Percentiles rank a stretch among this genome's conserved stretches.
These are phyloP conservation scores for Epinephelus malabaricus DNA, from an alignment of 2,797 vertebrate species.

Conservation along the genomic window DNA sequence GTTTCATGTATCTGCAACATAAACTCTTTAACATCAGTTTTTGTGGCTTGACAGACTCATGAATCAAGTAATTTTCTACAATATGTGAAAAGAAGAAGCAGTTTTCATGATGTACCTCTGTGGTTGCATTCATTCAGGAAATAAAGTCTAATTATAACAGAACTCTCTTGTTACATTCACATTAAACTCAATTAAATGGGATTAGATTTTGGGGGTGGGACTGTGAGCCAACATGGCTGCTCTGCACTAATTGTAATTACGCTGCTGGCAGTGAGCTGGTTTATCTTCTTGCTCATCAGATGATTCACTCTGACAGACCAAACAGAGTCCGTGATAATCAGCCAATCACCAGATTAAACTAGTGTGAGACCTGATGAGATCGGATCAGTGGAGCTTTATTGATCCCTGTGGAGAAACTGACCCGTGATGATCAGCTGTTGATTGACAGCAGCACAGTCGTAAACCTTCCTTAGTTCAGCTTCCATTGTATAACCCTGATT, in stretches of 20 bases:
- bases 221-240: constrained; percentile 18
- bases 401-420: background rate
- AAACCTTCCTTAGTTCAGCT: background rate
- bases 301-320: constrained; percentile 21
- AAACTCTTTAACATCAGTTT: too few relatives aligned
- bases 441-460: background rate
- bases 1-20: too few relatives aligned
- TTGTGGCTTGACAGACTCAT: too few relatives aligned
- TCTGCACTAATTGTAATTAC: constrained; percentile 23
- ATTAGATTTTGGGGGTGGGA: constrained; percentile 9
- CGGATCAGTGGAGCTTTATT: background rate
- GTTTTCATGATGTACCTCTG: too few relatives aligned
- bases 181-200: constrained; percentile 20
- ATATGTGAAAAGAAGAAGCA: too few relatives aligned
- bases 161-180: constrained; percentile 23
- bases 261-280: constrained; percentile 16
- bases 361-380: background rate
- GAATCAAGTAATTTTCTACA: too few relatives aligned
- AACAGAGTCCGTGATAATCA: constrained; percentile 13
- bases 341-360: background rate
- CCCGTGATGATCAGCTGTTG: background rate
- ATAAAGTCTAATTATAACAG: constrained; percentile 4
- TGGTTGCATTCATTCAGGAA: too few relatives aligned
- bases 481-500: too few relatives aligned
- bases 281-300: constrained; percentile 5